These are phyloP conservation scores for Melitaea athalia DNA, from an alignment of 2,888 invertebrate species.

Conservation along the genomic window DNA sequence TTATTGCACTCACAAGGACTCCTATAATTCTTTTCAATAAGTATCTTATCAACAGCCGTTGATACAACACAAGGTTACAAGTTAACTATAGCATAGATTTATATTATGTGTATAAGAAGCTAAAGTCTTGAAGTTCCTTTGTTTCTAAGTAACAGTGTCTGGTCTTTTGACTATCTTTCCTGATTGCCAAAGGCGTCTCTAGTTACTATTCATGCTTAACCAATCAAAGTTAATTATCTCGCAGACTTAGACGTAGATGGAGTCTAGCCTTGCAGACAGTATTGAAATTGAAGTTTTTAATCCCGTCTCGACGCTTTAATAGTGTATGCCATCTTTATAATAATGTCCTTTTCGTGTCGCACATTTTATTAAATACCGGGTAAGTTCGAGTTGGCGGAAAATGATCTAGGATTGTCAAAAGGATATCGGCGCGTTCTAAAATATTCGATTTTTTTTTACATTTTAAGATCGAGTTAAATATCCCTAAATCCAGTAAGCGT, in stretches of 20 bases:
- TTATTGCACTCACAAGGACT: too few relatives aligned
- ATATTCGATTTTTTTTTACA: too few relatives aligned
- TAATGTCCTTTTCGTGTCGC: neutral
- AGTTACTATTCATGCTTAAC: slow-evolving; percentile 28
- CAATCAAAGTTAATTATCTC: slow-evolving; percentile 30
- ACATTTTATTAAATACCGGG: neutral
- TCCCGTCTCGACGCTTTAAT: slow-evolving; percentile 8
- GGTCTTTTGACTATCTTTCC: neutral
- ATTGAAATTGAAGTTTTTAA: slow-evolving; percentile 16
- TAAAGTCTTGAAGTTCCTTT: neutral
- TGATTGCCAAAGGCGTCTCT: slow-evolving; percentile 7
- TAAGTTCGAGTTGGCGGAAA: too few relatives aligned
- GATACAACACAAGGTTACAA: too few relatives aligned
- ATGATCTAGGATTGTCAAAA: too few relatives aligned
- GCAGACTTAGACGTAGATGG: slow-evolving; percentile 21
- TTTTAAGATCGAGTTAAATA: too few relatives aligned
- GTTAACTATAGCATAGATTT: neutral
- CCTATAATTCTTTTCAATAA: too few relatives aligned
- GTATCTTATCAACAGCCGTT: too few relatives aligned
- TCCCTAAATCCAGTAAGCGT: too few relatives aligned
- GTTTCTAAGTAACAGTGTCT: slow-evolving; percentile 1
- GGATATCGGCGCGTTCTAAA: too few relatives aligned
- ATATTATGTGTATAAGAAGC: neutral
- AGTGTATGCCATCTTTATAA: neutral
- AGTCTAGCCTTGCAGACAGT: slow-evolving; percentile 16